Base-by-base conservation (phyloP, 2,113 vertebrate species). In the Hoplias malabaricus region DNA sequence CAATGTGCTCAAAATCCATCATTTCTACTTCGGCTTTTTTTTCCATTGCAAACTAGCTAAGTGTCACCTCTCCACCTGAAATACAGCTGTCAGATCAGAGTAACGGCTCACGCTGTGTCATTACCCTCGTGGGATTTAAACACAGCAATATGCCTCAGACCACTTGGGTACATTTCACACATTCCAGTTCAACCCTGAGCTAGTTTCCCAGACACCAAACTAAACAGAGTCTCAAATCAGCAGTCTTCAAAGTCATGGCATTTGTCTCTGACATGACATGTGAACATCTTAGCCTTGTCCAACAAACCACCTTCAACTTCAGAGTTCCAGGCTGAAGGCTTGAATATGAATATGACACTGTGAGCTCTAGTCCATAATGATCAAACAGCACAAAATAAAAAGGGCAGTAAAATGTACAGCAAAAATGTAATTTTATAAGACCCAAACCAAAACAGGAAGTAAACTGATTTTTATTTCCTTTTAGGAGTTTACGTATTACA, bases 11-110 rank as follows among this genome's bases (percentile, higher is more conserved):
- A 42, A 59, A 27, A n/a, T n/a, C n/a, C n/a, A n/a, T n/a, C n/a
- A n/a, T n/a, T n/a, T n/a, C n/a, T n/a, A n/a, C n/a, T n/a, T n/a
- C n/a, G n/a, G n/a, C n/a, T n/a, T n/a, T n/a, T n/a, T n/a, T n/a
- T n/a, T n/a, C n/a, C n/a, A n/a, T n/a, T n/a, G n/a, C n/a, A 48
- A 38, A 33, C 48, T 72, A n/a, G 69, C 33, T 72, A 72, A 72
- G 53, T 73, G 53, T 23, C 25, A 57, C 70, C 16, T 57, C 70
- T 31, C 70, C 54, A 34, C 36, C 36, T 59, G 53, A 59, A 7
- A 42, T 7, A 59, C 53, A 73, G 70, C 14, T 61, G 54, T 61
- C 23, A 61, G 56, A 36, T 54, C n/a, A 75, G 61, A 40, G 33
- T 38, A 50, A 33, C 53, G 61, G 31, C 73, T 34, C 73, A 54